Conservation (phyloP, 1,140 invertebrate genomes). For the Penaeus chinensis region DNA sequence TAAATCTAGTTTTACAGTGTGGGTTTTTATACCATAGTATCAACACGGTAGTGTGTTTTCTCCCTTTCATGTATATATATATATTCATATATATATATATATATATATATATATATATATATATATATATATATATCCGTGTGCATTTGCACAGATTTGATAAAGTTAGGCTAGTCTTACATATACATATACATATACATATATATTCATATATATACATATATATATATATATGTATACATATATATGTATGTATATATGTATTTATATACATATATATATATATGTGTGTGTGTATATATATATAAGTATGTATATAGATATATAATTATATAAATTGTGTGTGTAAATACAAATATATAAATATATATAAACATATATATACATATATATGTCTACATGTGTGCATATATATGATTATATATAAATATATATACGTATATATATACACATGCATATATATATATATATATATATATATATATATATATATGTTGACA, state of each 20-base stretch:
- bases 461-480: conserved; percentile 1
- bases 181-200: background rate
- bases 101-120: background rate
- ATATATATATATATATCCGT: background rate
- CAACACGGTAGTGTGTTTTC: too few species aligned
- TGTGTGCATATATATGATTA: background rate
- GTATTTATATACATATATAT: background rate
- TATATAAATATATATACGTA: background rate
- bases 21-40: too few species aligned
- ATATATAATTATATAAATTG: conserved; percentile 16
- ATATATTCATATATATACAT: conserved; percentile 14
- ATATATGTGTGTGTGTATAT: background rate
- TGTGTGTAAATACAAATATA: background rate
- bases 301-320: conserved; percentile 14
- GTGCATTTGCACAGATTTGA: background rate
- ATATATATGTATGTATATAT: background rate
- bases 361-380: too few species aligned
- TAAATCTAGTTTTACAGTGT: too few species aligned
- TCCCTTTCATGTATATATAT: too few species aligned
- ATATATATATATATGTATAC: conserved; percentile 7
- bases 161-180: background rate
- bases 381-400: too few species aligned
- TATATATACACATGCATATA: background rate
- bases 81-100: too few species aligned
- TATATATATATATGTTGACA: too few species aligned